phyloP scores from a whole-genome alignment of 2,797 vertebrate genomes.

The Acanthiza pusilla region DNA sequence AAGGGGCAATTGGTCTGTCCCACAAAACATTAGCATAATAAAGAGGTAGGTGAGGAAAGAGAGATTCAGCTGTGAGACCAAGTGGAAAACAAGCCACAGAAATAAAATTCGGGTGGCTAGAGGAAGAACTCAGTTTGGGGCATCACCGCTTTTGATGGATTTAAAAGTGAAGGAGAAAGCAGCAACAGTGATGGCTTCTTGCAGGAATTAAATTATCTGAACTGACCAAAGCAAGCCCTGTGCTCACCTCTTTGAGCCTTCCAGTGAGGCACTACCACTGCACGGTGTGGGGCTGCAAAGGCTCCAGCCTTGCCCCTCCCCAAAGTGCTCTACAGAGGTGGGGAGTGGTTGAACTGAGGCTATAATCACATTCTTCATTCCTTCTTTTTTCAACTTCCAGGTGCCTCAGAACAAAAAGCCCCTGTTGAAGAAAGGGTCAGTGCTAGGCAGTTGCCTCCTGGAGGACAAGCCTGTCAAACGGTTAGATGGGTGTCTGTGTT shows the following conservation, averaged over 20 bases:
- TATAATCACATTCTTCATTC: background rate
- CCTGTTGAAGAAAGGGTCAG: constrained; percentile 81
- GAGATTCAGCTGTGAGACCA: background rate
- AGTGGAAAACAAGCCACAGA: background rate
- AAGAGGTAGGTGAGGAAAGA: background rate
- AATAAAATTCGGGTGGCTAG: background rate
- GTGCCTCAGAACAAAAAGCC: constrained; percentile 68
- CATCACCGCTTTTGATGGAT: background rate
- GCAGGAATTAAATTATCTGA: background rate
- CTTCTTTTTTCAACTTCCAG: constrained; percentile 70
- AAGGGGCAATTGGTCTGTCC: background rate
- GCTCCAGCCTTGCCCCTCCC: background rate
- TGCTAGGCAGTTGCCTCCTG: constrained; percentile 79
- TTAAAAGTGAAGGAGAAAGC: background rate
- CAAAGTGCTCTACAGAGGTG: accelerated
- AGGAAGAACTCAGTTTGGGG: background rate
- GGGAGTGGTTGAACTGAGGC: background rate
- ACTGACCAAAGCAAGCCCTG: background rate
- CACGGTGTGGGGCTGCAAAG: accelerated
- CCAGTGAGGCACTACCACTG: background rate
- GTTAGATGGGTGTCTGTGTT: constrained; percentile 67
- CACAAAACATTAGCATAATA: background rate
- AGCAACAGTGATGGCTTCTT: background rate
- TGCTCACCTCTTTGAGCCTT: background rate
- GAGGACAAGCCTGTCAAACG: constrained; percentile 76